Conservation (phyloP, 2,888 invertebrate species). For the Alitta virens region DNA sequence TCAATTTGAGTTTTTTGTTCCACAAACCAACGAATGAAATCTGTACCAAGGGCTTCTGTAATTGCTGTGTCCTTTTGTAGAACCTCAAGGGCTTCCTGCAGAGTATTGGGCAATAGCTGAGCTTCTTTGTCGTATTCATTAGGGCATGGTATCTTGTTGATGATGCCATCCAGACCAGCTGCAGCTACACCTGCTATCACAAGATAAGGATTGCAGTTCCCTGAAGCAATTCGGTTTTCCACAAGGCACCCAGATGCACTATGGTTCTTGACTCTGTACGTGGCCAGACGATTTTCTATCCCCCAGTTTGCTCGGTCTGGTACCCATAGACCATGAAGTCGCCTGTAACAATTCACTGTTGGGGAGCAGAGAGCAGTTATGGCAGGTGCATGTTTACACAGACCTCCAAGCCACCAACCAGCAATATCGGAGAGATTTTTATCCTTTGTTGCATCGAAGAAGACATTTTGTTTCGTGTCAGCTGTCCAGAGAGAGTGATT, state of each 20-base stretch:
- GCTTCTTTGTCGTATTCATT: neutral
- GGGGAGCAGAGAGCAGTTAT: slow-evolving; percentile 28
- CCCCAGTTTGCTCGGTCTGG: slow-evolving; percentile 27
- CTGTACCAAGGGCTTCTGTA: slow-evolving; percentile 19
- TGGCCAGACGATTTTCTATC: slow-evolving; percentile 23
- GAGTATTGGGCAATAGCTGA: slow-evolving; percentile 17
- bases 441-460: slow-evolving; percentile 12
- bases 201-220: slow-evolving; percentile 26
- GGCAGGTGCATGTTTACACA: slow-evolving; percentile 27
- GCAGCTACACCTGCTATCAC: slow-evolving; percentile 27
- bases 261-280: slow-evolving; percentile 22
- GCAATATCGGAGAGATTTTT: slow-evolving; percentile 18
- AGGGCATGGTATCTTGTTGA: slow-evolving; percentile 14
- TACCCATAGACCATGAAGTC: slow-evolving; percentile 16
- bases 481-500: slow-evolving; percentile 30
- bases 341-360: slow-evolving; percentile 32
- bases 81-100: slow-evolving; percentile 24
- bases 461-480: slow-evolving; percentile 10
- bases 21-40: slow-evolving; percentile 29
- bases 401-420: slow-evolving; percentile 29
- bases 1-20: slow-evolving; percentile 18
- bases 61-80: slow-evolving; percentile 22
- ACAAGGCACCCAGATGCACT: slow-evolving; percentile 14
- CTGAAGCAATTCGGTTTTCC: slow-evolving; percentile 27
- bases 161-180: slow-evolving; percentile 29